Evolutionary conservation across 1,140 invertebrate genomes (phyloP).

Genomic region (Zaprionus ghesquierei): DNA sequence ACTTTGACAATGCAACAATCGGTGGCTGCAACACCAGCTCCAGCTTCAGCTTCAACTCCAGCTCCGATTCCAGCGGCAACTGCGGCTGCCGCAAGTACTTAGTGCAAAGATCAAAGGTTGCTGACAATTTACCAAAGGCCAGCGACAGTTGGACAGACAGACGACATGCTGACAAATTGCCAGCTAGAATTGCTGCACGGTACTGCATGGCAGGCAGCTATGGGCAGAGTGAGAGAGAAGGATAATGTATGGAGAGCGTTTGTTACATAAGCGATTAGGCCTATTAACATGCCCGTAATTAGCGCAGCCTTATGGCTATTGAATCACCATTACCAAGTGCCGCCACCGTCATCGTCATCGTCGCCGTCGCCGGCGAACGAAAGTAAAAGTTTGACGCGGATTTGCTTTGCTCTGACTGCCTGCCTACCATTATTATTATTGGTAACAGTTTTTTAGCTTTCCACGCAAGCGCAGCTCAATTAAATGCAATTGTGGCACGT

Average conservation of each 20-base stretch:
- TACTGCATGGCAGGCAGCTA: too few species aligned
- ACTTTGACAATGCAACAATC: slow-evolving; percentile 23
- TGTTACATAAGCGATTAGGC: slow-evolving; percentile 60
- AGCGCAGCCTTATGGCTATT: slow-evolving; percentile 30
- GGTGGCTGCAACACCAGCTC: too few species aligned
- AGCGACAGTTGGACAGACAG: slow-evolving; percentile 12
- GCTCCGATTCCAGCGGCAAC: neutral
- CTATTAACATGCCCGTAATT: slow-evolving; percentile 64
- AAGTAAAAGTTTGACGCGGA: slow-evolving; percentile 61
- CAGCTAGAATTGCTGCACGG: slow-evolving; percentile 50
- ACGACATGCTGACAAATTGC: slow-evolving; percentile 66
- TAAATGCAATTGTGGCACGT: slow-evolving; percentile 61
- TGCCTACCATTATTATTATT: slow-evolving; percentile 39
- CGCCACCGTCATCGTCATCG: too few species aligned
- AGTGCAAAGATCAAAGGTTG: slow-evolving; percentile 35
- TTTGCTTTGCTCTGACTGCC: neutral
- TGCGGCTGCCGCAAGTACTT: slow-evolving; percentile 37
- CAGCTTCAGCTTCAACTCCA: too few species aligned
- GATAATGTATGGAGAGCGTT: neutral
- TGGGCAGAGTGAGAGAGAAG: neutral
- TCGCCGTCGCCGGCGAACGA: slow-evolving; percentile 29
- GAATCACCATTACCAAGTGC: slow-evolving; percentile 22
- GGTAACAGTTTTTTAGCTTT: slow-evolving; percentile 44
- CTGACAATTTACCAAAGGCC: slow-evolving; percentile 31
- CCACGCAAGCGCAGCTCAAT: slow-evolving; percentile 59